Percentiles rank a stretch among this genome's conserved stretches.
phyloP scores from a whole-genome alignment of 2,797 vertebrate species.

The Pipistrellus nathusii region DNA sequence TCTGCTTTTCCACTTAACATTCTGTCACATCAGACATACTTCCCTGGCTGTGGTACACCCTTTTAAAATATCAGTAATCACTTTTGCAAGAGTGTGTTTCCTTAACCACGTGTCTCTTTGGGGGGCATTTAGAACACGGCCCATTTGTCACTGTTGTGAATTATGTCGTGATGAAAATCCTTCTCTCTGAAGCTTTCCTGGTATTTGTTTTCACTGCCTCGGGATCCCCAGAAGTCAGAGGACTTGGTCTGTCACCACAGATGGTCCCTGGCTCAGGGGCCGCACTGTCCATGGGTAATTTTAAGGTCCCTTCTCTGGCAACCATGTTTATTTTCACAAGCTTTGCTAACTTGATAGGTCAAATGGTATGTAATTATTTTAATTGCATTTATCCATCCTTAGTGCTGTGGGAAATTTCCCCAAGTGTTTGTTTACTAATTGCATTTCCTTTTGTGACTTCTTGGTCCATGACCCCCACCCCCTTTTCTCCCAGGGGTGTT shows the following conservation, averaged over 20 bases:
- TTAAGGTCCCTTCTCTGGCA: not conserved
- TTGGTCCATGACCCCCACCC: conserved; percentile 8
- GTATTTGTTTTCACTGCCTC: not conserved
- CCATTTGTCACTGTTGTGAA: not conserved
- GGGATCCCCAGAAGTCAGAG: not conserved
- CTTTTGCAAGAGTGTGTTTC: not conserved
- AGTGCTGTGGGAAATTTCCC: conserved; percentile 56
- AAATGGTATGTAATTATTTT: conserved; percentile 76
- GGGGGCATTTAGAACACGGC: not conserved
- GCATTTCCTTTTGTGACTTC: conserved; percentile 70
- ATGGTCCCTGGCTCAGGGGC: not conserved
- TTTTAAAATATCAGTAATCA: not conserved
- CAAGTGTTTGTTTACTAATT: conserved; percentile 75
- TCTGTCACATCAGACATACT: not conserved
- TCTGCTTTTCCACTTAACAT: not conserved
- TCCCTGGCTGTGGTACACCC: not conserved
- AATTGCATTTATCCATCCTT: conserved; percentile 72
- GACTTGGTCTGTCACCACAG: not conserved
- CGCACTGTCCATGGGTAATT: not conserved
- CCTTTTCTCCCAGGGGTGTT: not conserved
- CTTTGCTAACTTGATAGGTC: conserved; percentile 75
- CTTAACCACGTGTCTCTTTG: not conserved
- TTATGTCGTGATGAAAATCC: not conserved
- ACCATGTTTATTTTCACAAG: conserved; percentile 71
- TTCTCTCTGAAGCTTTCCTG: not conserved